Evolutionary conservation across 2,113 vertebrate species (phyloP), one percentile per base, ranked within the genome.

Genomic region (Sebastes schlegelii): DNA sequence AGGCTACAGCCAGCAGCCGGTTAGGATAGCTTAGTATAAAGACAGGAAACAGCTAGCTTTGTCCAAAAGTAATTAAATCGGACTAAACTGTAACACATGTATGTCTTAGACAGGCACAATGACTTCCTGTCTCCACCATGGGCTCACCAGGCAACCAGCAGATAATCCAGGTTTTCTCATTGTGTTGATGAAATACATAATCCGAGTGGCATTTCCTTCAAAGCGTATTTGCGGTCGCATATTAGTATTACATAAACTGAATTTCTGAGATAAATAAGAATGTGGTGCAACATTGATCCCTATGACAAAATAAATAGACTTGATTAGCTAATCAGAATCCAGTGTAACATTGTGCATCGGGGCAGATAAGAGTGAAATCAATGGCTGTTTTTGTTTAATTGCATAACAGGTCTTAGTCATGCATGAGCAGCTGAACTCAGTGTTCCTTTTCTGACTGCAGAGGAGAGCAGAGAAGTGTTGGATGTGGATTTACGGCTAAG

Each of bases 361-460:
- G 34, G 6, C 51, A 62, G 52, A 78, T 57, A 54, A 42, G 55
- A 58, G 34, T 12, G 11, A 82, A 92, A 87, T 77, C 77, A 77
- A 54, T 79, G 54, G 49, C 49, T 74, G 57, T 68, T 82, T 52
- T 86, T 74, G 73, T 74, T 45, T 73, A 21, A 88, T 86, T 90
- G 85, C 75, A 79, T 92, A 90, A 91, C 84, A 72, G 19, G 17
- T 79, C 57, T 88, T 83, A 83, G 83, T 90, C 86, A 87, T 79
- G 82, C 86, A 77, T 79, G 83, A 91, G 77, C 46, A 77, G 74
- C 73, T 61, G 46, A 83, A 74, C 52, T 80, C 79, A 70, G 87
- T 87, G 74, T 60, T 81, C 58, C 55, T 71, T 80, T 83, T 69
- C 43, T 66, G 26, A 71, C 67, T 77, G 79, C 87, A 86, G 72